Base-by-base conservation (phyloP, 1,140 invertebrate species). In the Mycetomoellerius zeteki region DNA sequence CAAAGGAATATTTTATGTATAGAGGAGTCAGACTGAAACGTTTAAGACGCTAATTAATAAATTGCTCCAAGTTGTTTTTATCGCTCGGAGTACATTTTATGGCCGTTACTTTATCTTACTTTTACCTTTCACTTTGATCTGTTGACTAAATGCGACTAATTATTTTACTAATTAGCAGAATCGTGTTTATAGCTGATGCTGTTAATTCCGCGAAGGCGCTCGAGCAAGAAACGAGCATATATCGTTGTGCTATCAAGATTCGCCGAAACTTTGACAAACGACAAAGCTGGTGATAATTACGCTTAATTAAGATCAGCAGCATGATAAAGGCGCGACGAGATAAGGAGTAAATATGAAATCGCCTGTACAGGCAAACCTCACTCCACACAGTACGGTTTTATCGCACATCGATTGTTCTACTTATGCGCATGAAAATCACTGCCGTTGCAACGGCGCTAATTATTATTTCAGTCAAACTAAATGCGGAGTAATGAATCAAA, bases 391-490 rank as follows among this genome's bases (percentile, higher is more conserved):
- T 47, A 21, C 43, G 43, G 77, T 54, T 75, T 37, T 84, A 84
- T 84, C 80, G 69, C 54, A 54, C 80, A 84, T 84, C 80, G 80
- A 84, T 84, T 84, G 80, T 84, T 84, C 80, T 84, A 84, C 80
- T 75, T 84, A 75, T 33, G 69, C 69, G 69, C 80, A 84, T 62
- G 80, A 84, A 62, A 84, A 84, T 84, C 80, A 75, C 69, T 50
- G 69, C 54, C 69, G 67, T 37, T 16, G 80, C 65, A 58, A 73
- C 80, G 69, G 80, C 24, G 69, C 12, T 84, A 84, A 84, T 84
- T 84, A 84, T 84, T 60, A 67, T 75, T 84, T 60, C 80, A 75
- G 54, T 73, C 80, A 24, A 47, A 37, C 24, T 82, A 82, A 82
- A 60, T 24, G 37, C 37, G 27, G 27, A 16, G 54, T 27, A 33